Conservation (phyloP, 1,140 invertebrate species). For the Camponotus pennsylvanicus region DNA sequence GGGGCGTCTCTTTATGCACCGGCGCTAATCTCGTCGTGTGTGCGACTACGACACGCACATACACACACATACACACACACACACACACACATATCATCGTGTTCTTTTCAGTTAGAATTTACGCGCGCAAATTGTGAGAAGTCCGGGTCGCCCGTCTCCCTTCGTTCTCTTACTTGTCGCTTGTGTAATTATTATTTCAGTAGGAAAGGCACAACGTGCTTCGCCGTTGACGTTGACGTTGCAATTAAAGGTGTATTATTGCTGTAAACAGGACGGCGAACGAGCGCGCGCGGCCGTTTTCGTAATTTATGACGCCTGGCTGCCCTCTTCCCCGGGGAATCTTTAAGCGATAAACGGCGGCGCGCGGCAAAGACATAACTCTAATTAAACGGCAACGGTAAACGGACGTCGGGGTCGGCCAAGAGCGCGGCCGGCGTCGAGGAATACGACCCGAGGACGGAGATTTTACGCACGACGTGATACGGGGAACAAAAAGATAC, state of each 20-base stretch:
- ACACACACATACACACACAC: too few relatives aligned
- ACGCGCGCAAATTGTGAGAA: slow-evolving; percentile 1
- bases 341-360: slow-evolving; percentile 42
- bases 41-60: neutral
- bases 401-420: neutral
- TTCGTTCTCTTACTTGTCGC: neutral
- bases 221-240: slow-evolving; percentile 67
- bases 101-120: neutral
- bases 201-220: slow-evolving; percentile 31
- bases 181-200: slow-evolving; percentile 71
- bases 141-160: neutral
- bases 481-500: neutral
- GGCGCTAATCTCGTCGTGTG: slow-evolving; percentile 30
- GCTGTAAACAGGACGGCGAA: slow-evolving; percentile 61
- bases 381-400: slow-evolving; percentile 55
- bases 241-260: slow-evolving; percentile 77
- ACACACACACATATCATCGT: neutral
- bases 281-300: slow-evolving; percentile 39
- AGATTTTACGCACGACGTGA: neutral
- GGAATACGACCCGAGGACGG: neutral
- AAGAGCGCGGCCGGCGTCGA: neutral
- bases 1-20: neutral
- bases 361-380: slow-evolving; percentile 19
- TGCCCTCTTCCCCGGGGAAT: neutral
- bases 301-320: slow-evolving; percentile 51